Conservation (phyloP, 2,888 invertebrate genomes). For the Tyria jacobaeae region DNA sequence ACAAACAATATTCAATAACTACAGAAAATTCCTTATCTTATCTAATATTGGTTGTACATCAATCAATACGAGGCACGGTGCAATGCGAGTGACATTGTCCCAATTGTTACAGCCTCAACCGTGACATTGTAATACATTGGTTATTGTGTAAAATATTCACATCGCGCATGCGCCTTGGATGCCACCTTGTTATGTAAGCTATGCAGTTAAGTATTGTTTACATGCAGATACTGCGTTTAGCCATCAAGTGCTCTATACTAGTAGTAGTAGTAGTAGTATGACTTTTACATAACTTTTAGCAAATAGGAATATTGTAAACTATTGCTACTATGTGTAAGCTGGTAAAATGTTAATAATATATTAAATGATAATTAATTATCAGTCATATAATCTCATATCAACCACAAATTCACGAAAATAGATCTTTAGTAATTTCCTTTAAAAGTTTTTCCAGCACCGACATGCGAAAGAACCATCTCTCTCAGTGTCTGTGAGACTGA, state of each 20-base stretch:
- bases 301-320: background rate
- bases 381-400: too few species aligned
- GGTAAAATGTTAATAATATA: too few species aligned
- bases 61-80: slow-evolving; percentile 35
- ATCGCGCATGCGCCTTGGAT: slow-evolving; percentile 49
- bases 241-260: background rate
- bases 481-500: too few species aligned
- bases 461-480: too few species aligned
- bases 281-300: background rate
- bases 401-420: too few species aligned
- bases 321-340: too few species aligned
- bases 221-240: slow-evolving; percentile 24
- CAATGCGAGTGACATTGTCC: slow-evolving; percentile 44
- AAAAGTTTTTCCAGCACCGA: too few species aligned
- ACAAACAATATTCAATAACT: background rate
- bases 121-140: slow-evolving; percentile 55
- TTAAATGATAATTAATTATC: too few species aligned
- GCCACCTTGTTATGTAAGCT: slow-evolving; percentile 20
- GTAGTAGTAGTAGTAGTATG: too few species aligned
- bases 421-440: too few species aligned
- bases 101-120: slow-evolving; percentile 44
- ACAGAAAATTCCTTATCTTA: slow-evolving; percentile 16
- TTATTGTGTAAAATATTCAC: slow-evolving; percentile 46
- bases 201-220: slow-evolving; percentile 19
- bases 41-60: slow-evolving; percentile 27